Conservation (phyloP, 2,113 vertebrate genomes). For the Micronisus gabar region DNA sequence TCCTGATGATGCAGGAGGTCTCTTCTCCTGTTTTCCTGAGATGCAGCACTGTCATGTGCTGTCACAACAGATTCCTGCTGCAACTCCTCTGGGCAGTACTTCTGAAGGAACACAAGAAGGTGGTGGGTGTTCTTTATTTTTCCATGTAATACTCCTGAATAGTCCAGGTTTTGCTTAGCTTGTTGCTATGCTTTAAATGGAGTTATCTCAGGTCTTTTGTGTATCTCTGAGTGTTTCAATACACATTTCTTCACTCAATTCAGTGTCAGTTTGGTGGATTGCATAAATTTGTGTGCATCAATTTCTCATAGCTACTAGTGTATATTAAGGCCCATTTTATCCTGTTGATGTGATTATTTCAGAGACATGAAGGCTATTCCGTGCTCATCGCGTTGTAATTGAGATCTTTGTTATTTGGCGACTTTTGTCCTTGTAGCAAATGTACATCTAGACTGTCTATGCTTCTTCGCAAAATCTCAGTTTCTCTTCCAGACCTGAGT, state of each 20-base stretch:
- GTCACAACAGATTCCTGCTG: conserved; percentile 31
- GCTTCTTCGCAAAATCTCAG: background rate
- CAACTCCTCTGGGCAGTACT: background rate
- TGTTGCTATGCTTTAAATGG: background rate
- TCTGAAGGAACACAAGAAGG: background rate
- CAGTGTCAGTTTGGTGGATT: background rate
- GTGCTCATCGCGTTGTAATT: background rate
- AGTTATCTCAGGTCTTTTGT: background rate
- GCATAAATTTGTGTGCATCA: background rate
- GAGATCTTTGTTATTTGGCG: background rate
- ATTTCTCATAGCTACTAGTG: background rate
- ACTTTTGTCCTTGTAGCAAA: conserved; percentile 6
- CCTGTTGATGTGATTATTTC: conserved; percentile 9
- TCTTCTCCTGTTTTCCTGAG: background rate
- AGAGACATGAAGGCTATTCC: background rate
- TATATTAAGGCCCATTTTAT: background rate
- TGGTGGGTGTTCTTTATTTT: conserved; percentile 29
- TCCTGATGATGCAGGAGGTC: background rate
- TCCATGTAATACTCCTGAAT: background rate
- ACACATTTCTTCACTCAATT: background rate
- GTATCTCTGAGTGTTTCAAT: background rate
- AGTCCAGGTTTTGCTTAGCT: background rate
- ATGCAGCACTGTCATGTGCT: background rate
- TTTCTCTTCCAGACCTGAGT: background rate
- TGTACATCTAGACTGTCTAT: background rate